Evolutionary conservation across 1,140 invertebrate genomes (phyloP), one percentile per base, ranked within the genome.

Genomic region (Zelostemma sp.): DNA sequence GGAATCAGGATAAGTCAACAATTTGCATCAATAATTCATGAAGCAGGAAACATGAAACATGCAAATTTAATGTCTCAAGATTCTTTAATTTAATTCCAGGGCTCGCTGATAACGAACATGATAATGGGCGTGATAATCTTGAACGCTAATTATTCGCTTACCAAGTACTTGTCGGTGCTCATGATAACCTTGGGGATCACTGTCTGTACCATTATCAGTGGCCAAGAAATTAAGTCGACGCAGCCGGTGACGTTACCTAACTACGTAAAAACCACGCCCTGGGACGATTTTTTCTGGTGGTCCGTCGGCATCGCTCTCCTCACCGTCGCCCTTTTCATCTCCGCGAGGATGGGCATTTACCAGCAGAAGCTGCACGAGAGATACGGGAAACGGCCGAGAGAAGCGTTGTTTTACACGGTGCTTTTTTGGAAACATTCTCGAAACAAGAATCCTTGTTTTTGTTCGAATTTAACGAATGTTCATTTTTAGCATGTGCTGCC

Each of bases 101-200:
- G 97, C 4, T 98, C 97, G 25, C 85, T 99, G 16, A 95, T 99
- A 86, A 95, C 97, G 0, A 99, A 97, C 84, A 94, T 99, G 92
- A 89, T 98, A 41, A 93, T 99, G 90, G 95, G 96, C 41, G 93
- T 97, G 12, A 86, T 97, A 63, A 92, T 99, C 56, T 80, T 98
- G 12, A 94, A 96, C 73, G 95, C 93, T 79, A 88, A 87, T 67
- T 99, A 99, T 77, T 87, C 90, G 11, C 82, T 91, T 2, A 89
- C 90, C 11, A 98, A 99, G 84, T 99, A 98, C 86, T 47, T 97
- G 11, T 96, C 97, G 8, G 95, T 99, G 14, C 82, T 92, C 1
- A 92, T 98, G 89, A 98, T 99, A 74, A 96, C 96, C 0, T 68
- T 91, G 19, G 97, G 97, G 14, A 98, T 99, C 57, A 87, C 92